These are phyloP conservation scores for Clarias laeviceps DNA, from an alignment of 2,797 vertebrate genomes.

Conservation along the genomic window DNA sequence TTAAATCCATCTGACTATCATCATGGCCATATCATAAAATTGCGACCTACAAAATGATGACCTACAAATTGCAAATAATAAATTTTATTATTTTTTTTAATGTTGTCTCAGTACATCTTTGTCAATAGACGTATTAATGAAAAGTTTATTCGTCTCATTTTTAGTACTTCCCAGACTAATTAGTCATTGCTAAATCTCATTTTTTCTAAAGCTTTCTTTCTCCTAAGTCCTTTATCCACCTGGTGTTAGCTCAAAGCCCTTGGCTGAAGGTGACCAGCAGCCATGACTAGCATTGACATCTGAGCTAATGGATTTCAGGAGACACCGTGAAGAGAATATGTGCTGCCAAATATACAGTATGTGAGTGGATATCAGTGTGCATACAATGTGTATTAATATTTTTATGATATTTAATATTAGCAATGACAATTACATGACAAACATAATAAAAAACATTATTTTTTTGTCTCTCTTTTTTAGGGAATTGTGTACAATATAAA, in stretches of 20 bases:
- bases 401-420: conserved; percentile 11
- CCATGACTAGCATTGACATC: conserved; percentile 55
- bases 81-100: not conserved
- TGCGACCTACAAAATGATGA: not conserved
- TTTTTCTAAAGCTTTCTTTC: conserved; percentile 18
- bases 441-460: not conserved
- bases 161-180: not conserved
- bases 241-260: conserved; percentile 55
- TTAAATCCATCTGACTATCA: not conserved
- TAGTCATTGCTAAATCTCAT: conserved; percentile 31
- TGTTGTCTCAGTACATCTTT: not conserved
- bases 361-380: not conserved
- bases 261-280: conserved; percentile 77
- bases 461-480: conserved; percentile 11
- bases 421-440: not conserved
- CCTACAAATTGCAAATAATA: not conserved
- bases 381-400: not conserved
- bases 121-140: not conserved
- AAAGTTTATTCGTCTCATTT: conserved; percentile 2
- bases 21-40: not conserved
- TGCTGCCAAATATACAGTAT: conserved; percentile 27
- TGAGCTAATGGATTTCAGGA: conserved; percentile 69
- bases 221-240: conserved; percentile 42
- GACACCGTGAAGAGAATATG: conserved; percentile 63
- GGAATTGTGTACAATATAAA: conserved; percentile 2